Evolutionary conservation across 2,888 invertebrate genomes (phyloP).

Genomic region (Drosophila ezoana): DNA sequence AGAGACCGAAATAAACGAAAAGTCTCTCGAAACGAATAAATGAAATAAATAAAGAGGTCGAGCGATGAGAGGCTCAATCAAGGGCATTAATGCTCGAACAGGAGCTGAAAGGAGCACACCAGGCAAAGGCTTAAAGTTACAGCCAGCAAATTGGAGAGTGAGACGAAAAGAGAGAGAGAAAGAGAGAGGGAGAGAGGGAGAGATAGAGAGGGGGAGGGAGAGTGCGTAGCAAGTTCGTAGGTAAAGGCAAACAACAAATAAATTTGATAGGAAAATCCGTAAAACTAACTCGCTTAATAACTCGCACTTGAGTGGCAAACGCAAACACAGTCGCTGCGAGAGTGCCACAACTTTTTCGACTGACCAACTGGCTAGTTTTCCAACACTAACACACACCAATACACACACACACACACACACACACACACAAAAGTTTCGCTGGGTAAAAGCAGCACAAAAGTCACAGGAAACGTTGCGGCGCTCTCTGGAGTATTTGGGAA

Average conservation of each 20-base stretch:
- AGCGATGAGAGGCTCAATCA: conserved; percentile 13
- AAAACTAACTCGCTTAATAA: conserved; percentile 71
- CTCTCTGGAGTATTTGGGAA: conserved; percentile 34
- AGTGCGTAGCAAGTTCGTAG: conserved; percentile 8
- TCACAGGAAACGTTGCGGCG: conserved; percentile 19
- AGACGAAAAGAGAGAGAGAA: not conserved
- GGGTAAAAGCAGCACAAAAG: conserved; percentile 20
- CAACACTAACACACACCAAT: conserved; percentile 15
- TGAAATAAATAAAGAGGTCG: conserved; percentile 9
- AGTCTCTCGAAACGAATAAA: conserved; percentile 2
- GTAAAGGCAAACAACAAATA: conserved; percentile 50
- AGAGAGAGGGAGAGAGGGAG: not conserved
- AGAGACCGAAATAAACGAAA: not conserved
- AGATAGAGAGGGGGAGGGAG: no score
- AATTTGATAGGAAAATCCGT: conserved; percentile 65
- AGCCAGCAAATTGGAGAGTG: not conserved
- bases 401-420: conserved; percentile 19
- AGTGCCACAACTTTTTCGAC: conserved; percentile 42
- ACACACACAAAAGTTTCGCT: conserved; percentile 21
- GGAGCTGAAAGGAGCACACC: not conserved
- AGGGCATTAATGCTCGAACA: not conserved
- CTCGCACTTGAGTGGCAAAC: conserved; percentile 66
- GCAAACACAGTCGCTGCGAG: conserved; percentile 52
- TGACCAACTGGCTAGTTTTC: conserved; percentile 32
- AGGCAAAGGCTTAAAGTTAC: conserved; percentile 8